Evolutionary conservation across 1,140 invertebrate genomes (phyloP), one percentile per base, ranked within the genome.

Genomic region (Hermatobates lingyangjiaoensis): DNA sequence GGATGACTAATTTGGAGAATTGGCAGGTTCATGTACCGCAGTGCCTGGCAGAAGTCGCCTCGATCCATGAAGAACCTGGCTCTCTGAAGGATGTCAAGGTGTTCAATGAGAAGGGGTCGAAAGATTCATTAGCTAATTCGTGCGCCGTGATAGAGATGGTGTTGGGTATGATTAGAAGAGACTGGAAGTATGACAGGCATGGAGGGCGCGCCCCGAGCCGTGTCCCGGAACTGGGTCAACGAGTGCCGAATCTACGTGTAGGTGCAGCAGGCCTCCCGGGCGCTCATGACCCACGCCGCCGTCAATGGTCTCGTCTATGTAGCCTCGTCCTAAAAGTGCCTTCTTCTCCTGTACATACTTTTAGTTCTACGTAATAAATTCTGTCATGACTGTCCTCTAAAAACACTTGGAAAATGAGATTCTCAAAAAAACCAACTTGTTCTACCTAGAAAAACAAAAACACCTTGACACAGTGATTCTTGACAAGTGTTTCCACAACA

Each of bases 151-250:
- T 79, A 51, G 75, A 71, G 64, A 71, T 74, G 56, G 68, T 68
- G 24, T 74, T 77, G 69, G 73, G 81, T 30, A 78, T 59, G 24
- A 86, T 66, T 39, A 87, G 66, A 42, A 79, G 65, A 28, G 76
- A 82, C 65, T 94, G 88, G 26, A 95, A 58, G 70, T 85, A 95
- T 1, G 91, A 94, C 2, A 94, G 82, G 78, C 21, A 95, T 97
- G 23, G 74, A 80, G 60, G 92, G 92, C 21, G 87, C 87, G 23
- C 73, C 92, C 0, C 71, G 81, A 7, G 71, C 73, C n/a, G 75
- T 92, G 3, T 86, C 91, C 1, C 66, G 64, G 39, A 80, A 87
- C 57, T 98, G 92, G 92, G 77, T 91, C 58, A 75, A 80, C 52
- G 90, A 94, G 60, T 75, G 84, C 0, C 74, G 80, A 48, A 71